phyloP scores from a whole-genome alignment of 1,140 invertebrate genomes.

The Drosophila bipectinata region DNA sequence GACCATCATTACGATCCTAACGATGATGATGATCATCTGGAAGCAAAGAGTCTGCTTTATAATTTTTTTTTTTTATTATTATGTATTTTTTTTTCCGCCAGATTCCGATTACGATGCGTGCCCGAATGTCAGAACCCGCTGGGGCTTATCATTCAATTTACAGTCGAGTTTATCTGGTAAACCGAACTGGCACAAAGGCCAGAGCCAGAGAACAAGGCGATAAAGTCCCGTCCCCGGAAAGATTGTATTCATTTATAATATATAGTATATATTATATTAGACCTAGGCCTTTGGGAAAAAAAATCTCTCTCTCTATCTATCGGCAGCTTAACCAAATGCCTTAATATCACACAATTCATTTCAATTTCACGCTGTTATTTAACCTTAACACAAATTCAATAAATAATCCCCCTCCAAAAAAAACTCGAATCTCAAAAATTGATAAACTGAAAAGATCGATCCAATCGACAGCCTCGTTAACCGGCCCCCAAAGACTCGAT shows the following conservation, averaged over 20 bases:
- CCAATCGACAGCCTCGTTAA: slow-evolving; percentile 42
- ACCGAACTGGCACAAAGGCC: slow-evolving; percentile 3
- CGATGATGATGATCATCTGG: background rate
- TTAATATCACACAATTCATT: slow-evolving; percentile 58
- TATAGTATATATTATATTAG: background rate
- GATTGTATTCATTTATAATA: background rate
- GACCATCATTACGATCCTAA: background rate
- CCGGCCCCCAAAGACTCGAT: background rate
- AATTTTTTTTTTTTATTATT: no score
- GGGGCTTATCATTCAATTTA: slow-evolving; percentile 50
- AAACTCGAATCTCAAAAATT: slow-evolving; percentile 23
- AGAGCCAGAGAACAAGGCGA: background rate
- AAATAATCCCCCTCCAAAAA: slow-evolving; percentile 27
- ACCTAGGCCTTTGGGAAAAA: background rate
- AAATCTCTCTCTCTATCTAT: background rate
- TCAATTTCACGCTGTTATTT: slow-evolving; percentile 66
- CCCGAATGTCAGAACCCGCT: background rate
- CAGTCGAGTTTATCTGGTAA: slow-evolving; percentile 5
- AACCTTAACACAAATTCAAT: slow-evolving; percentile 68
- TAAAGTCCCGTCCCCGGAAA: slow-evolving; percentile 3
- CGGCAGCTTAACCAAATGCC: slow-evolving; percentile 14
- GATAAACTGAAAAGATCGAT: slow-evolving; percentile 41
- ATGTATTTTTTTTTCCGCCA: background rate
- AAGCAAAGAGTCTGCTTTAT: background rate
- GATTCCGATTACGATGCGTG: background rate